phyloP scores from a whole-genome alignment of 2,888 invertebrate species.

The Drosophila quinaria region DNA sequence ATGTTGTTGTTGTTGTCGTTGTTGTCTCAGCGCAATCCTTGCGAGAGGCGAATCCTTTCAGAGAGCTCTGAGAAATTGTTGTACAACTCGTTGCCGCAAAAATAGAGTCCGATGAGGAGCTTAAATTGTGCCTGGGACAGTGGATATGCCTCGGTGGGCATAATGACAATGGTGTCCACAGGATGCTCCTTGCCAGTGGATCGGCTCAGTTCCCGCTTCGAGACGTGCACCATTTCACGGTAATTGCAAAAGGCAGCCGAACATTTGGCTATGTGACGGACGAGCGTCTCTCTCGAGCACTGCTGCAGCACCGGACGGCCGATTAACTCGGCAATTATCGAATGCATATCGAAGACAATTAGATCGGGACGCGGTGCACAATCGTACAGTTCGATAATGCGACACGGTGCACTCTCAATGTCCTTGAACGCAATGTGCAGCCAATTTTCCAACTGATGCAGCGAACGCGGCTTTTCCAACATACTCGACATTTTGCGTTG shows the following conservation, averaged over 20 bases:
- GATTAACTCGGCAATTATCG: slow-evolving; percentile 48
- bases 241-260: slow-evolving; percentile 62
- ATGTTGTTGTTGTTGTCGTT: neutral
- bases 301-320: slow-evolving; percentile 60
- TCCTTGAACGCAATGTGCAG: slow-evolving; percentile 37
- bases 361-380: slow-evolving; percentile 57
- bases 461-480: slow-evolving; percentile 34
- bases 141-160: slow-evolving; percentile 55
- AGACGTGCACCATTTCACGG: slow-evolving; percentile 35
- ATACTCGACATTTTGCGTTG: slow-evolving; percentile 21
- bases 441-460: slow-evolving; percentile 30
- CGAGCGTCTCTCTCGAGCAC: slow-evolving; percentile 44
- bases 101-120: slow-evolving; percentile 72
- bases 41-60: slow-evolving; percentile 27
- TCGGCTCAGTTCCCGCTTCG: slow-evolving; percentile 6
- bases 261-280: slow-evolving; percentile 65
- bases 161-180: slow-evolving; percentile 59
- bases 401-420: slow-evolving; percentile 64
- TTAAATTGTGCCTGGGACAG: slow-evolving; percentile 66
- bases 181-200: neutral
- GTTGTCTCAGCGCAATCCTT: slow-evolving; percentile 17
- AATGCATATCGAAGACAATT: slow-evolving; percentile 70
- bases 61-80: slow-evolving; percentile 51
- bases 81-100: slow-evolving; percentile 54
- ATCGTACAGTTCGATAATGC: slow-evolving; percentile 61